Conservation (phyloP, 2,113 vertebrate genomes). For the Tapirus terrestris region DNA sequence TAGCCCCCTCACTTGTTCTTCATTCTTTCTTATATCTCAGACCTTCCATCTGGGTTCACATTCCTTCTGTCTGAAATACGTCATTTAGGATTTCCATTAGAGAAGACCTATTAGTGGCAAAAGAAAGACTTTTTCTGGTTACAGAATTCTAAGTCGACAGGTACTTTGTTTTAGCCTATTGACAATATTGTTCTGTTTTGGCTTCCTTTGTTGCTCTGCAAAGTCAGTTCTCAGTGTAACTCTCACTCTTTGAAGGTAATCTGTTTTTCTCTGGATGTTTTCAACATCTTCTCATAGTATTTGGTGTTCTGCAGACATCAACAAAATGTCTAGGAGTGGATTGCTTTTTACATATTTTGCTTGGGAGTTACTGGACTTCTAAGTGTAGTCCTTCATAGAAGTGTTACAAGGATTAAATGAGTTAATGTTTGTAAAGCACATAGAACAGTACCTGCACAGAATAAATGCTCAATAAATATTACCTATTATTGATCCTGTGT, state of each 20-base stretch:
- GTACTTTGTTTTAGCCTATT: not conserved
- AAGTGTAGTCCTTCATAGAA: not conserved
- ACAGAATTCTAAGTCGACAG: not conserved
- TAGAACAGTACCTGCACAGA: not conserved
- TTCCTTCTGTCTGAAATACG: not conserved
- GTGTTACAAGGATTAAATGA: not conserved
- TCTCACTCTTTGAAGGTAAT: not conserved
- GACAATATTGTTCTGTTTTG: not conserved
- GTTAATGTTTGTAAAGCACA: not conserved
- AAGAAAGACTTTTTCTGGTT: not conserved
- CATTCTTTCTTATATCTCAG: conserved; percentile 5
- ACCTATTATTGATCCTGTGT: not conserved
- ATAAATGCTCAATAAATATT: not conserved
- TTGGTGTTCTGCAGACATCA: not conserved
- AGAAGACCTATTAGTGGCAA: not conserved
- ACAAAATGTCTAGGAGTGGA: not conserved
- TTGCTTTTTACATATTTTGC: not conserved
- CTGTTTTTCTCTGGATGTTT: not conserved
- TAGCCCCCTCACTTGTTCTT: not conserved
- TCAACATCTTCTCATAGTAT: not conserved
- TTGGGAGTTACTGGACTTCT: not conserved
- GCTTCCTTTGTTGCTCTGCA: not conserved
- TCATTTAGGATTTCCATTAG: not conserved
- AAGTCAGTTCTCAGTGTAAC: not conserved
- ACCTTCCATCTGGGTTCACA: not conserved